phyloP scores from a whole-genome alignment of 2,888 invertebrate genomes.

The Bombylius discolor region DNA sequence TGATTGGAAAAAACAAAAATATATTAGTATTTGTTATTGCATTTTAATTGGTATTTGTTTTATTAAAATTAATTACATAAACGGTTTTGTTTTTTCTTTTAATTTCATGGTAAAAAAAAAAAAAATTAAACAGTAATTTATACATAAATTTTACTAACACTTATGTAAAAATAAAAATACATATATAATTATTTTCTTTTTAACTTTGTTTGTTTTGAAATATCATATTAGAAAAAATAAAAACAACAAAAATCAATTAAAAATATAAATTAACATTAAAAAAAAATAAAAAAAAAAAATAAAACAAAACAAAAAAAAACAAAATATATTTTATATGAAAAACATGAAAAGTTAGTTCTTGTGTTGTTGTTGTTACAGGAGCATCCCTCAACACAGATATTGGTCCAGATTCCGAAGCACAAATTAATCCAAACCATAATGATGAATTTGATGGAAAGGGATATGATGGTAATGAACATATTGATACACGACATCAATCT shows the following conservation, averaged over 20 bases:
- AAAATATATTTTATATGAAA: background rate
- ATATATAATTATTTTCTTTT: too few species aligned
- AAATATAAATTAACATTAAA: too few species aligned
- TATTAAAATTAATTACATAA: too few species aligned
- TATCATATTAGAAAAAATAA: background rate
- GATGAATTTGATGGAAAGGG: constrained; percentile 41
- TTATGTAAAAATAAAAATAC: too few species aligned
- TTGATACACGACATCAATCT: constrained; percentile 33
- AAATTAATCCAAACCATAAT: constrained; percentile 47
- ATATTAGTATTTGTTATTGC: background rate
- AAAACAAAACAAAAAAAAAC: constrained; percentile 1
- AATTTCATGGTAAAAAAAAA: too few species aligned
- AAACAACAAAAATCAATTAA: background rate
- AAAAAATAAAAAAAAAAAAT: background rate
- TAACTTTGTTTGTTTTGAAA: too few species aligned
- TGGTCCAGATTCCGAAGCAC: constrained; percentile 46
- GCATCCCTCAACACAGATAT: constrained; percentile 47
- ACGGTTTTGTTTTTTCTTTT: background rate
- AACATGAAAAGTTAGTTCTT: constrained; percentile 37
- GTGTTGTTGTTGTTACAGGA: constrained; percentile 46
- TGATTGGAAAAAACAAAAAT: background rate
- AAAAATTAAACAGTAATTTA: too few species aligned
- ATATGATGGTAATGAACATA: constrained; percentile 31
- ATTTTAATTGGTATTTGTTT: too few species aligned
- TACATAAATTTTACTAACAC: too few species aligned